Conservation (phyloP, 2,888 invertebrate genomes). For the Blastobasis lacticolella region DNA sequence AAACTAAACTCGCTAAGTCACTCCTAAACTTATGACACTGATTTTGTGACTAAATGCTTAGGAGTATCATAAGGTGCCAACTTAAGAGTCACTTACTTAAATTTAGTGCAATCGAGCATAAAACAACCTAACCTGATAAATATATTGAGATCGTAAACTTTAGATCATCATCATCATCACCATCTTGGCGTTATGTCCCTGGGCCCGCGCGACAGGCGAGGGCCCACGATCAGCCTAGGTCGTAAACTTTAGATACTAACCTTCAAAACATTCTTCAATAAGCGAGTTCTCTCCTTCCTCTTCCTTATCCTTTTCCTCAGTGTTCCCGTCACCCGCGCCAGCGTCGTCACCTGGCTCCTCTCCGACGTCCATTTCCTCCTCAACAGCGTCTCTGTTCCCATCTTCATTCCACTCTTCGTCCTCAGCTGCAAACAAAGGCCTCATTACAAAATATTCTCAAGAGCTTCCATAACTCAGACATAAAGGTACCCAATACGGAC, state of each 20-base stretch:
- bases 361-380: conserved; percentile 17
- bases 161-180: too few relatives aligned
- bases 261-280: conserved; percentile 13
- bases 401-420: conserved; percentile 62
- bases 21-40: too few relatives aligned
- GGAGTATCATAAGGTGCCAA: too few relatives aligned
- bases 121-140: too few relatives aligned
- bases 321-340: conserved; percentile 20
- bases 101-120: too few relatives aligned
- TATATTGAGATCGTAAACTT: too few relatives aligned
- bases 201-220: too few relatives aligned
- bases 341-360: conserved; percentile 21
- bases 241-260: neutral
- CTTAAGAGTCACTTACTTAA: too few relatives aligned
- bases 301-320: conserved; percentile 26
- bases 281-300: conserved; percentile 24
- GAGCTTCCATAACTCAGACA: conserved; percentile 5
- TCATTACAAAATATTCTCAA: neutral
- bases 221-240: too few relatives aligned
- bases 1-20: too few relatives aligned
- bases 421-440: conserved; percentile 39
- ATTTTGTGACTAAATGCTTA: too few relatives aligned
- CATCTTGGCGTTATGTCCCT: too few relatives aligned
- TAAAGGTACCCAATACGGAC: conserved; percentile 20
- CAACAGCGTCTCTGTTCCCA: conserved; percentile 20